Base-by-base conservation (phyloP, 2,888 invertebrate genomes). In the Watsonalla cultraria region DNA sequence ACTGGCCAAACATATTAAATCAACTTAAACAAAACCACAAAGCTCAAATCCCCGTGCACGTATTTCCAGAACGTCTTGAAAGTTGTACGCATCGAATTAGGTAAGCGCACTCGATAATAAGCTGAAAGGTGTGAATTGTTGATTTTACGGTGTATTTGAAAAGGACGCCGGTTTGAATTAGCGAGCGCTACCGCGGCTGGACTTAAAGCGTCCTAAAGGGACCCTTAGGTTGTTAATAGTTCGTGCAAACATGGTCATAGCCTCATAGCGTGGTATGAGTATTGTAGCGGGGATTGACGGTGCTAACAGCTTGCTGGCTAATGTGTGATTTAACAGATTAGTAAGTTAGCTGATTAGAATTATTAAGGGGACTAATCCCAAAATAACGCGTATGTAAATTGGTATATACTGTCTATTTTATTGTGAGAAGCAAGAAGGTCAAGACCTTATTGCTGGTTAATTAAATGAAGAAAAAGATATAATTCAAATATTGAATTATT, bases 121-220 rank as follows among this genome's bases (percentile, higher is more conserved):
- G 76, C 78, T 56, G 68, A 66, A 53, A 9, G 47, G 34, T 24
- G 15, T 52, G 51, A 61, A 72, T 66, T 86, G 84, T 86, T 86
- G 76, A 72, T 78, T 81, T 74, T 70, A 66, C 59, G 60, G 58
- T 57, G 58, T 88, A 75, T 88, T 88, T 87, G 80, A 66, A 58
- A 75, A 88, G 88, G 88, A 88, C 76, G 74, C 71, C 59, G 69
- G 76, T 70, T 72, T 64, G 53, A 76, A 86, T 88, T 89, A 89
- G 88, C 88, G 74, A 71, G 76, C 86, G 72, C 88, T 89, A 89
- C 88, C 78, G 88, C 88, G 88, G 88, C 75, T 54, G 60, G 61
- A 63, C 24, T 64, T 37, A 37, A 37, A 37, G 42, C 11, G 42
- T 4, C 24, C 65, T 74, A 80, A 84, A 84, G 82, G 78, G 66